Base-by-base conservation (phyloP, 2,888 invertebrate genomes). In the Rhamphomyia laevipes region DNA sequence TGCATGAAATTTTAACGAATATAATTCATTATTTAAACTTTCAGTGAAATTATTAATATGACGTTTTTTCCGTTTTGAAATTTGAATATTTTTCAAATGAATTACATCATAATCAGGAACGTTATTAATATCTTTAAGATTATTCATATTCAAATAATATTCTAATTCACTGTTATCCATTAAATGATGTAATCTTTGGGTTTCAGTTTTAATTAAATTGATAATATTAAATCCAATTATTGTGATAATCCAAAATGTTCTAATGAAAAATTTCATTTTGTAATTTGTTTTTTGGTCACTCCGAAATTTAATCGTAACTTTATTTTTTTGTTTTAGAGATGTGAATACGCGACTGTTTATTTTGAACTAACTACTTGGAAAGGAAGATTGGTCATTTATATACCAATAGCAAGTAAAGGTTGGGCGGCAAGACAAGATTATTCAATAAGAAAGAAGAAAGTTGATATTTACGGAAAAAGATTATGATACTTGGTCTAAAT, bases 31-130 rank as follows among this genome's bases (percentile, higher is more conserved):
- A 35, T n/a, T n/a, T n/a, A n/a, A n/a, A n/a, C n/a, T n/a, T n/a
- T n/a, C n/a, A n/a, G n/a, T n/a, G n/a, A n/a, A n/a, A n/a, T n/a
- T n/a, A n/a, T 27, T 48, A 3, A 12, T 16, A n/a, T 27, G 21
- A n/a, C 7, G 11, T 37, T 11, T 40, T 51, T 37, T 43, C 33
- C 49, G 31, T 40, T 45, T 12, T 46, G 9, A 23, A 17, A 35
- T 40, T 40, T 40, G 18, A 13, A 40, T 12, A 18, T 27, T 69
- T 16, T 74, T 72, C 7, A 82, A 67, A 62, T 77, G 77, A 55
- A 82, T 76, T 46, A 82, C 72, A 63, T 82, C 79, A 57, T 78
- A 77, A 45, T 80, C 78, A 0, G 67, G 75, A 58, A 73, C 68
- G 61, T 70, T 58, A 27, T 40, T 44, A 21, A 45, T 15, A 9